These are phyloP conservation scores for Iphiclides podalirius DNA, from an alignment of 2,888 invertebrate genomes.

Conservation along the genomic window DNA sequence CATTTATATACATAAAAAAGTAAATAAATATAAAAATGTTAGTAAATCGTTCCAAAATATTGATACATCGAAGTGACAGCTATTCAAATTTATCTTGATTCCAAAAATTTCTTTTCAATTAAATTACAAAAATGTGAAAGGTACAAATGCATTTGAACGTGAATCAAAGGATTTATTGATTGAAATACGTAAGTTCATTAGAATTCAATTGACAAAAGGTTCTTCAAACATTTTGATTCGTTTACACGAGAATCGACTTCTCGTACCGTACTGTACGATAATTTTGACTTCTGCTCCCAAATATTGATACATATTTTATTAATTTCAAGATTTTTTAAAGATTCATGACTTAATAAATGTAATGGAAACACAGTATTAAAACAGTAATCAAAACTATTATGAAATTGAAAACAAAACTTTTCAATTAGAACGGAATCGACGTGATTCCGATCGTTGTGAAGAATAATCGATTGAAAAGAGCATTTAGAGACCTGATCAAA, in stretches of 20 bases:
- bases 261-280: neutral
- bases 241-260: conserved; percentile 26
- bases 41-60: too few species aligned
- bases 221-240: conserved; percentile 37
- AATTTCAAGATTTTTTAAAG: too few species aligned
- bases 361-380: too few species aligned
- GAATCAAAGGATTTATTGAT: conserved; percentile 20
- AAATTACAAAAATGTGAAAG: neutral
- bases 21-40: neutral
- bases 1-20: too few species aligned
- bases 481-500: conserved; percentile 5
- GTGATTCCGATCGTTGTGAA: neutral
- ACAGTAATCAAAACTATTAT: too few species aligned
- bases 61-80: too few species aligned
- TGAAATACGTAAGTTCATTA: conserved; percentile 31
- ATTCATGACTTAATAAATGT: too few species aligned
- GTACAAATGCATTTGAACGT: conserved; percentile 4
- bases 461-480: neutral
- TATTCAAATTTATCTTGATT: neutral
- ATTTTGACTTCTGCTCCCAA: too few species aligned
- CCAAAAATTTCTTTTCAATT: neutral
- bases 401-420: too few species aligned
- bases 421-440: neutral
- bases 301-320: too few species aligned
- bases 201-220: conserved; percentile 33